phyloP scores from a whole-genome alignment of 1,140 invertebrate genomes.

The Thalassaphorura encarpata region DNA sequence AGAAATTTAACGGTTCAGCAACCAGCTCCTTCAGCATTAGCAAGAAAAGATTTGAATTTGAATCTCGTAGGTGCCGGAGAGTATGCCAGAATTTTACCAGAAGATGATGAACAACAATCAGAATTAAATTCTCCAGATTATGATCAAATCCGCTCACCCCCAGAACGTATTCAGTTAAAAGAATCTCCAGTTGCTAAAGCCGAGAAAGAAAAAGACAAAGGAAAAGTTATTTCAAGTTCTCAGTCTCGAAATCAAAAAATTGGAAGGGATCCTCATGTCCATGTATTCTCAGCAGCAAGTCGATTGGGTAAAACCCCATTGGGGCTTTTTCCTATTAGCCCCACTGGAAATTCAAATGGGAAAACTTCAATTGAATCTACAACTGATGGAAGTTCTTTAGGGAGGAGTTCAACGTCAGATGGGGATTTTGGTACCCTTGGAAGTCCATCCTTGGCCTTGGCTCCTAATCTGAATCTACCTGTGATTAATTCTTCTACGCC shows the following conservation, averaged over 20 bases:
- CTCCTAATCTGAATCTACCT: no score
- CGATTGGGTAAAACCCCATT: neutral
- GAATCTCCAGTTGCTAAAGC: neutral
- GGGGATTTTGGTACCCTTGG: slow-evolving; percentile 34
- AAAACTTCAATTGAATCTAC: slow-evolving; percentile 29
- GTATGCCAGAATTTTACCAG: neutral
- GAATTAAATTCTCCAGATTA: neutral
- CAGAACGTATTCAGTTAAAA: neutral
- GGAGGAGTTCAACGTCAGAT: slow-evolving; percentile 39
- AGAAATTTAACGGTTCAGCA: neutral
- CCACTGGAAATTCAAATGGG: neutral
- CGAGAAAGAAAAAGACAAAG: neutral
- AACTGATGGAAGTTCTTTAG: slow-evolving; percentile 40
- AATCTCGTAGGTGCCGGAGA: neutral
- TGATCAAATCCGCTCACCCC: neutral
- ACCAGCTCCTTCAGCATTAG: neutral
- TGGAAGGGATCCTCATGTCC: no score
- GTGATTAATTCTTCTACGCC: no score
- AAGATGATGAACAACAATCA: neutral
- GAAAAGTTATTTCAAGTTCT: neutral
- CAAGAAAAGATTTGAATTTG: neutral
- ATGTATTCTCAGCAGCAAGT: no score
- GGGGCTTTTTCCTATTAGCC: no score
- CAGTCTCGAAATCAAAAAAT: no score
- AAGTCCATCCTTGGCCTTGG: slow-evolving; percentile 2